Evolutionary conservation across 2,797 vertebrate genomes (phyloP).

Genomic region (Anguilla anguilla): DNA sequence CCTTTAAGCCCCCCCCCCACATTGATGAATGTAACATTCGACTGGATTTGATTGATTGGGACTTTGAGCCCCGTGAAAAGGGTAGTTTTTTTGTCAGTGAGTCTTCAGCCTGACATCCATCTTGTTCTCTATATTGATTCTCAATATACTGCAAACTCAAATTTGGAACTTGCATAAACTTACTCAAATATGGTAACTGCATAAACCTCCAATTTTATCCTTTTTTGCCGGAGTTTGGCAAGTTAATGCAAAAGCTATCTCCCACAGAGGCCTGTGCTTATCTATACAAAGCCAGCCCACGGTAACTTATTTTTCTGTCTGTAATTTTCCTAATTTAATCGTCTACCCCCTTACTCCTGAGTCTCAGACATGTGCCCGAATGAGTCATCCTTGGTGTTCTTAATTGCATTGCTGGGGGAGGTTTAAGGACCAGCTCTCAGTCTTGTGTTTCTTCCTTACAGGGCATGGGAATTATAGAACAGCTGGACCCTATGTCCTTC

Average conservation of each 20-base stretch:
- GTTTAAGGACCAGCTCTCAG: too few species aligned
- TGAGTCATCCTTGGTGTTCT: background rate
- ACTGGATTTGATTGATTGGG: too few species aligned
- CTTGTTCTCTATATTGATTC: background rate
- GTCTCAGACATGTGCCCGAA: background rate
- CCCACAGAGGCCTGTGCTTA: background rate
- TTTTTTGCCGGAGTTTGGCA: background rate
- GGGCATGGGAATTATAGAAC: conserved; percentile 99
- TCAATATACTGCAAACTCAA: too few species aligned
- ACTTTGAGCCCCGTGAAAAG: too few species aligned
- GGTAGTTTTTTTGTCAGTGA: background rate
- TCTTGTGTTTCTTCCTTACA: conserved; percentile 42
- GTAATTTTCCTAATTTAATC: background rate
- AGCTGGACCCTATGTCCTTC: conserved; percentile 97
- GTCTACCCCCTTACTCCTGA: background rate
- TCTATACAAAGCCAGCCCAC: background rate
- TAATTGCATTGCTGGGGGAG: background rate
- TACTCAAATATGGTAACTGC: background rate
- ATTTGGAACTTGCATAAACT: background rate
- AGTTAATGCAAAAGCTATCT: background rate
- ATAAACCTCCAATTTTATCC: background rate
- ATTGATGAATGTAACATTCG: too few species aligned
- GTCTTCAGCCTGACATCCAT: background rate
- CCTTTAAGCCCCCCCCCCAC: background rate
- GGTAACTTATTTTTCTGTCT: background rate